Evolutionary conservation across 2,797 vertebrate genomes (phyloP).

Genomic region (Acanthis flammea): DNA sequence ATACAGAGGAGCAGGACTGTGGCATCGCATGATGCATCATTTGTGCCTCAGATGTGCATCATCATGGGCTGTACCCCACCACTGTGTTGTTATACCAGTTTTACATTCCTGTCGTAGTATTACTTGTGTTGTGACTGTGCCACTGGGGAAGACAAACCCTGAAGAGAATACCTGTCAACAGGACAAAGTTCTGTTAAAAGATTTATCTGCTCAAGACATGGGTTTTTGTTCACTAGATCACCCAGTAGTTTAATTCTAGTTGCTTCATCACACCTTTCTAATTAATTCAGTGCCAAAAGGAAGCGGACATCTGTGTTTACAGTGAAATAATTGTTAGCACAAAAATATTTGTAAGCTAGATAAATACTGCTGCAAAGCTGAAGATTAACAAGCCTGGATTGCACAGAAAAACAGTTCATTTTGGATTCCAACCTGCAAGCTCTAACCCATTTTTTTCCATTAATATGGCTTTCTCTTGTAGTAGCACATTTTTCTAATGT

Average conservation of each 20-base stretch:
- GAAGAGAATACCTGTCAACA: not conserved
- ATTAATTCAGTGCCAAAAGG: not conserved
- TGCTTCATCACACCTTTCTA: not conserved
- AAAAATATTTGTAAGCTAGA: not conserved
- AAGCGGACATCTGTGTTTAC: not conserved
- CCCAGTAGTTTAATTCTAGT: not conserved
- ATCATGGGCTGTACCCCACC: not conserved
- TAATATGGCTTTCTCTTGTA: not conserved
- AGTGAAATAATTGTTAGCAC: not conserved
- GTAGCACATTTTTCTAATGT: not conserved
- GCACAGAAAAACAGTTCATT: not conserved
- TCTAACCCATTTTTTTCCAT: not conserved
- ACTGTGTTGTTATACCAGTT: not conserved
- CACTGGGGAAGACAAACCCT: slow-evolving; percentile 38
- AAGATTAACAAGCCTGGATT: not conserved
- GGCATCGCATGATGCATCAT: not conserved
- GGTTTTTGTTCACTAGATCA: not conserved
- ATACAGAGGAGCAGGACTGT: not conserved
- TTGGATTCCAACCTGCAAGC: not conserved
- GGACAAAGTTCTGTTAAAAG: slow-evolving; percentile 19
- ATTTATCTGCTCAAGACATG: not conserved
- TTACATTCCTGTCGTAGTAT: not conserved
- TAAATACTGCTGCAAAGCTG: not conserved
- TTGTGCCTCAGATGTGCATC: not conserved
- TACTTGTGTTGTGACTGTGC: not conserved